Evolutionary conservation across 2,888 invertebrate genomes (phyloP).

Genomic region (Scelioninae gen. 2): DNA sequence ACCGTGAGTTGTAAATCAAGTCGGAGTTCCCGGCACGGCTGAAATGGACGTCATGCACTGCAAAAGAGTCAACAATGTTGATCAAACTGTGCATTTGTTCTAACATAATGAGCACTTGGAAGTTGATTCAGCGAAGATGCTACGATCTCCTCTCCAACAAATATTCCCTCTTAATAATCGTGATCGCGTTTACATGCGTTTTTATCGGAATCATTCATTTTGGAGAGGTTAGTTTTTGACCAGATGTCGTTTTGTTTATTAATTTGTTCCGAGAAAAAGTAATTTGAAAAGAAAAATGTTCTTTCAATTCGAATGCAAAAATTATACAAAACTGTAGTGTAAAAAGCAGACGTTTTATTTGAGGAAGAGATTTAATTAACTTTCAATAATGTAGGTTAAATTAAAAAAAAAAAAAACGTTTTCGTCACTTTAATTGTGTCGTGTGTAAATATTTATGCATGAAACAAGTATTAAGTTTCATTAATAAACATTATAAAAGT

Average conservation of each 20-base stretch:
- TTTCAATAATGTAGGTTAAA: too few species aligned
- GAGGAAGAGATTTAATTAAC: too few species aligned
- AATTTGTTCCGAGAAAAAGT: too few species aligned
- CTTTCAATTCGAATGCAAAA: neutral
- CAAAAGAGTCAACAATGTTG: slow-evolving; percentile 64
- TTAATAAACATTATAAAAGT: too few species aligned
- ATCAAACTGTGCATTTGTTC: slow-evolving; percentile 61
- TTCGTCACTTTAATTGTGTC: too few species aligned
- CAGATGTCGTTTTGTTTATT: too few species aligned
- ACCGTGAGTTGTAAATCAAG: too few species aligned
- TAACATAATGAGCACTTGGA: slow-evolving; percentile 75
- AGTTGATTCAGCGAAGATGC: slow-evolving; percentile 75
- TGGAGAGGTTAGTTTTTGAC: slow-evolving; percentile 73
- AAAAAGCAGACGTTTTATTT: too few species aligned
- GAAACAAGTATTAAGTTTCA: too few species aligned
- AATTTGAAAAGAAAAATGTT: neutral
- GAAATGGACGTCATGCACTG: slow-evolving; percentile 11
- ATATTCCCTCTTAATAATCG: slow-evolving; percentile 73
- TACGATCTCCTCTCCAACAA: slow-evolving; percentile 76
- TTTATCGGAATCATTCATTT: slow-evolving; percentile 75
- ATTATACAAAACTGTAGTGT: too few species aligned
- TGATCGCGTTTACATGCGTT: slow-evolving; percentile 73
- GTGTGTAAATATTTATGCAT: too few species aligned
- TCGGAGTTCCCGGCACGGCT: neutral
- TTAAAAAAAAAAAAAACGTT: too few species aligned